Conservation (phyloP, 64 coral and sea anemone genomes). For the Stichodactyla helianthus region DNA sequence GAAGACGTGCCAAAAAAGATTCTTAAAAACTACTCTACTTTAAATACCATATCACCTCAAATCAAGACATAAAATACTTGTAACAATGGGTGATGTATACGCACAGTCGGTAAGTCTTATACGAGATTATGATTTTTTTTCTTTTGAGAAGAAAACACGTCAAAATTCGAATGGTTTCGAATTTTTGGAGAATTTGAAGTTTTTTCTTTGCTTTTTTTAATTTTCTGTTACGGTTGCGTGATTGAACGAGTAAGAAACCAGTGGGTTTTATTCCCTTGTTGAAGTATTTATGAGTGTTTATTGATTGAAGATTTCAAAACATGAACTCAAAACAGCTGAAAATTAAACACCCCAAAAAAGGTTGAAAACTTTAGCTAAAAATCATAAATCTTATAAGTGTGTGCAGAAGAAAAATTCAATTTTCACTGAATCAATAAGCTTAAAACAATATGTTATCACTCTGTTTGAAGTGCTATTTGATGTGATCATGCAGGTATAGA, state of each 20-base stretch:
- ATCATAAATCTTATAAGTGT: not conserved
- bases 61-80: not conserved
- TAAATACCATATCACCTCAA: not conserved
- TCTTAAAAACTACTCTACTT: not conserved
- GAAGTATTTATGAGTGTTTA: not conserved
- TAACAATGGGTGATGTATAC: slow-evolving; percentile 81
- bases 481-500: not conserved
- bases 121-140: not conserved
- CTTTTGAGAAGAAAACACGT: not conserved
- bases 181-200: not conserved
- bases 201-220: not conserved
- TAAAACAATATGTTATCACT: not conserved
- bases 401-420: not conserved
- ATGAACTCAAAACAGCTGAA: not conserved
- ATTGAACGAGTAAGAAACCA: not conserved
- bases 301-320: not conserved
- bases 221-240: slow-evolving; percentile 15
- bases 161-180: not conserved
- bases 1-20: not conserved
- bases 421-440: not conserved
- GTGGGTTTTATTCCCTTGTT: not conserved
- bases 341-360: not conserved
- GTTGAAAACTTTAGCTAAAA: too few relatives aligned
- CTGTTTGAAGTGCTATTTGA: not conserved
- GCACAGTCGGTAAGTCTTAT: slow-evolving; percentile 64